phyloP scores from a whole-genome alignment of 2,113 vertebrate species.

The Eptatretus burgeri region DNA sequence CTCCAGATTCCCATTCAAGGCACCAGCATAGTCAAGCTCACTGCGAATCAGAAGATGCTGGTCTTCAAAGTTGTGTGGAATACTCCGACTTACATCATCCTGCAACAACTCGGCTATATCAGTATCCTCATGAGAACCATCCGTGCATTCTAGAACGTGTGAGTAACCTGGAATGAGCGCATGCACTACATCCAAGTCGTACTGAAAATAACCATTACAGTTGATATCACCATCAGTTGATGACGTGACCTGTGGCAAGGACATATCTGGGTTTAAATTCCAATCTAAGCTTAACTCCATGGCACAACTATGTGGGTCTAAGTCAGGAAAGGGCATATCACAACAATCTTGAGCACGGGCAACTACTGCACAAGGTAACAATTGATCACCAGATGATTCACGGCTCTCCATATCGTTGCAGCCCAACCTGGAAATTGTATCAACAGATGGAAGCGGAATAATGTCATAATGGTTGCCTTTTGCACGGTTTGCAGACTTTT shows the following conservation, averaged over 20 bases:
- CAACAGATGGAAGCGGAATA: neutral
- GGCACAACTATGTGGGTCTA: slow-evolving; percentile 4
- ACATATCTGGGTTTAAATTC: slow-evolving; percentile 2
- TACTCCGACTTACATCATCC: neutral
- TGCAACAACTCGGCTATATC: neutral
- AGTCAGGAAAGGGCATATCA: neutral
- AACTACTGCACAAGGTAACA: neutral
- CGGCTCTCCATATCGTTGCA: neutral
- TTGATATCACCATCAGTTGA: neutral
- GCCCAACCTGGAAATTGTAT: neutral
- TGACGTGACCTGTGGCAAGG: neutral
- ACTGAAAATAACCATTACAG: slow-evolving; percentile 5
- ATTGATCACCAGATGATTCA: neutral
- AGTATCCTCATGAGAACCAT: neutral
- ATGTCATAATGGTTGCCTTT: slow-evolving; percentile 4
- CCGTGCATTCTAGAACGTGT: slow-evolving; percentile 1
- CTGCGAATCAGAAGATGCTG: neutral
- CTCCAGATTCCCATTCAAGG: slow-evolving; percentile 2
- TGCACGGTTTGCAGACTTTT: neutral
- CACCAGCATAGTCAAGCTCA: neutral
- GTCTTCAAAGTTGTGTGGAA: neutral
- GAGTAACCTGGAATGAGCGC: slow-evolving; percentile 5
- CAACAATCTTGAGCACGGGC: neutral
- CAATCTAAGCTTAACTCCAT: neutral
- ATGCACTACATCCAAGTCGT: neutral